Percentiles rank a stretch among this genome's conserved stretches.
Conservation (phyloP, 2,113 vertebrate species). For the Miniopterus natalensis region DNA sequence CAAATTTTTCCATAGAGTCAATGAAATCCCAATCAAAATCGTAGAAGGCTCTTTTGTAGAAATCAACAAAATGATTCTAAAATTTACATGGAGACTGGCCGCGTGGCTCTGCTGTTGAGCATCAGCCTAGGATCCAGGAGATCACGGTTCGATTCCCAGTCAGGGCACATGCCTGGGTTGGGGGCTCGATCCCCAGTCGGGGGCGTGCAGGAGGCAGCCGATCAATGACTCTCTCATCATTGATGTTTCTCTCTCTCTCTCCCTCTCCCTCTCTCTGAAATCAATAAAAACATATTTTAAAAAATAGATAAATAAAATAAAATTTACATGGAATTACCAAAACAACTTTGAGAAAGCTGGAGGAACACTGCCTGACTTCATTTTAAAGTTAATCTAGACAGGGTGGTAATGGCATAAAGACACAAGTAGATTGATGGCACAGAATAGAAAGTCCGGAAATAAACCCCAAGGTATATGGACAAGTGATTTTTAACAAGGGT, state of each 20-base stretch:
- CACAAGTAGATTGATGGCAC: background rate
- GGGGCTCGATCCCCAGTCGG: too few relatives aligned
- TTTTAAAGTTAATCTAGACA: background rate
- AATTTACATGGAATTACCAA: constrained; percentile 3
- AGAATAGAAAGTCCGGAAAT: background rate
- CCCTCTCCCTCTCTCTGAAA: too few relatives aligned
- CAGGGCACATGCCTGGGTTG: too few relatives aligned
- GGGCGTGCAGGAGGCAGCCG: too few relatives aligned
- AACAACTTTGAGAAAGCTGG: constrained; percentile 19
- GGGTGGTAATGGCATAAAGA: background rate
- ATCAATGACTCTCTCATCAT: too few relatives aligned
- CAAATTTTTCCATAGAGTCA: background rate
- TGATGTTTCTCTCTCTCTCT: too few relatives aligned
- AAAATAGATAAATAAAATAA: background rate
- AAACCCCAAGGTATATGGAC: background rate
- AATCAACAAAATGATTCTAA: constrained; percentile 34
- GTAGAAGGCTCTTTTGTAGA: background rate
- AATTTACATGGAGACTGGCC: background rate
- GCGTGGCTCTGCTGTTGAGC: too few relatives aligned
- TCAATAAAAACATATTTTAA: too few relatives aligned
- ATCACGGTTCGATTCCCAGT: too few relatives aligned
- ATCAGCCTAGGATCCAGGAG: too few relatives aligned
- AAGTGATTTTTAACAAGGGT: constrained; percentile 34
- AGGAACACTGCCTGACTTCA: constrained; percentile 12
- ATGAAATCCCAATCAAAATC: background rate